Evolutionary conservation across 2,797 vertebrate species (phyloP).

Genomic region (Xiphophorus birchmanni): DNA sequence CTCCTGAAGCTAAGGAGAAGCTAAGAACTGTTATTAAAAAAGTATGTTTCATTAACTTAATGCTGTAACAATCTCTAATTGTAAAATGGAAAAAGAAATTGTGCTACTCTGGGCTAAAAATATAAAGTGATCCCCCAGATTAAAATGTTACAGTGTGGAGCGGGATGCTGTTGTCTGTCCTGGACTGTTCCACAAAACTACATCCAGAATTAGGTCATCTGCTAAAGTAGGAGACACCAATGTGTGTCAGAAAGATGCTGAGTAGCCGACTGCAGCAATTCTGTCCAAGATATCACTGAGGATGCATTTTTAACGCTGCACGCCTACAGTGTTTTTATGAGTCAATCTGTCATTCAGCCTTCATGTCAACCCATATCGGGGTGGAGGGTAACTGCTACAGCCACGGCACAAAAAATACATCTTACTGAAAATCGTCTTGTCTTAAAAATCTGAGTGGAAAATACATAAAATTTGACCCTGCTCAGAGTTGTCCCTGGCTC

Average conservation of each 20-base stretch:
- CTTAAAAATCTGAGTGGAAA: constrained; percentile 30
- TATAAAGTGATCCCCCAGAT: constrained; percentile 56
- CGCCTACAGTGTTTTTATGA: constrained; percentile 19
- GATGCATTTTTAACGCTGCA: constrained; percentile 34
- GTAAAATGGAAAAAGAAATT: not conserved
- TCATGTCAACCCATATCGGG: constrained; percentile 20
- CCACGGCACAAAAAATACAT: constrained; percentile 21
- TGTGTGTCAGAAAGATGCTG: constrained; percentile 72
- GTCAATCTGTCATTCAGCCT: constrained; percentile 1
- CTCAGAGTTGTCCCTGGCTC: constrained; percentile 34
- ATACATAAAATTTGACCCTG: constrained; percentile 27
- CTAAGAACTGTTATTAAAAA: not conserved
- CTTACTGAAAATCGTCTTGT: not conserved
- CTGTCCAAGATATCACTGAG: constrained; percentile 32
- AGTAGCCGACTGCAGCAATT: constrained; percentile 55
- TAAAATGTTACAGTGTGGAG: constrained; percentile 15
- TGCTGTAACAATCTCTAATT: not conserved
- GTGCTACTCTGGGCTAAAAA: not conserved
- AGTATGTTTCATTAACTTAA: not conserved
- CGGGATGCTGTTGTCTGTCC: constrained; percentile 33
- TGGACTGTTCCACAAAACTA: constrained; percentile 58
- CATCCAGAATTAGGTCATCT: constrained; percentile 67
- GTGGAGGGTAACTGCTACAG: constrained; percentile 9
- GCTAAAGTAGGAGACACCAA: constrained; percentile 54
- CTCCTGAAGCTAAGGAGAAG: not conserved